Conservation (phyloP, 1,140 invertebrate species). For the Diachasmimorpha longicaudata region DNA sequence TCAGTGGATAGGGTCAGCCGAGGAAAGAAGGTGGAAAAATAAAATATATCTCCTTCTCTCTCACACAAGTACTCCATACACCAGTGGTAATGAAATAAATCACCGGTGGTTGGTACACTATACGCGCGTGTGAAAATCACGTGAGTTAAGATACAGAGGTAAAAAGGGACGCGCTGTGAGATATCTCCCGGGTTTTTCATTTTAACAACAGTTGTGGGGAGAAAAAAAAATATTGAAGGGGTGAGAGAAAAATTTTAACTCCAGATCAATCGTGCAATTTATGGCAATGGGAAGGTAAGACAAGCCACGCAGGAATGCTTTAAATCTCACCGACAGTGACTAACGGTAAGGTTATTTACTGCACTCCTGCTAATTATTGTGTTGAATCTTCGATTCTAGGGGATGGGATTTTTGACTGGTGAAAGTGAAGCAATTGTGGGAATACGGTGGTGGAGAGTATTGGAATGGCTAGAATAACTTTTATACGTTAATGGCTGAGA, state of each 20-base stretch:
- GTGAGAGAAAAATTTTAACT: not conserved
- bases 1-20: conserved; percentile 17
- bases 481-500: not conserved
- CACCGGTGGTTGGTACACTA: not conserved
- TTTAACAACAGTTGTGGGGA: not conserved
- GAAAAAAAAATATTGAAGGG: not conserved
- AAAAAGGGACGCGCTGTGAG: not conserved
- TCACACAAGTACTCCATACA: not conserved
- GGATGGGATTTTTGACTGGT: not conserved
- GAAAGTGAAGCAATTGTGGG: conserved; percentile 18
- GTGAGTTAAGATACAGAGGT: conserved; percentile 16
- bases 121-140: conserved; percentile 14
- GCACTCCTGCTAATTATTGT: not conserved
- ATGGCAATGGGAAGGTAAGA: not conserved
- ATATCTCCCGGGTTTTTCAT: not conserved
- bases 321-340: not conserved
- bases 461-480: not conserved
- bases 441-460: not conserved
- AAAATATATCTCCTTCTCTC: conserved; percentile 18
- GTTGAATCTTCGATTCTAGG: not conserved
- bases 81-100: conserved; percentile 28
- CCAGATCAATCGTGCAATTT: not conserved
- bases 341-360: not conserved
- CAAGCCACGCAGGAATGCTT: not conserved
- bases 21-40: conserved; percentile 20